Conservation (phyloP, 2,797 vertebrate genomes). For the Neosalanx taihuensis region DNA sequence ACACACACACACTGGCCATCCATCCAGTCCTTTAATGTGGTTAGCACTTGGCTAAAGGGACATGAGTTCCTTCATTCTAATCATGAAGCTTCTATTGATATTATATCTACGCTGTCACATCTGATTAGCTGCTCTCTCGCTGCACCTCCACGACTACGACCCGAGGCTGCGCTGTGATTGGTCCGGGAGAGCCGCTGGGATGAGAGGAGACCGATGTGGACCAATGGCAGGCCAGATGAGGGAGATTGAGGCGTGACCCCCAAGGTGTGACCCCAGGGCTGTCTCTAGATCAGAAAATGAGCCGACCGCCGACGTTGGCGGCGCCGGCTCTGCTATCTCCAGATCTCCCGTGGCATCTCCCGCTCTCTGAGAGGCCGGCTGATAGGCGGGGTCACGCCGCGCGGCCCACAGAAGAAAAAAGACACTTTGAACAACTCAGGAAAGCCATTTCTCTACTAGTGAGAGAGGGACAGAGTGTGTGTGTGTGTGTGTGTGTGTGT, state of each 20-base stretch:
- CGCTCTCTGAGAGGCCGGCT: not conserved
- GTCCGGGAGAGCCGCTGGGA: conserved; percentile 5
- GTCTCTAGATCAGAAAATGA: conserved; percentile 9
- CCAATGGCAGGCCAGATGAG: conserved; percentile 29
- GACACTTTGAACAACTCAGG: conserved; percentile 10
- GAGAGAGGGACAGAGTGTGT: conserved; percentile 5
- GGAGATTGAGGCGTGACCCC: conserved; percentile 44
- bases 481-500: not conserved
- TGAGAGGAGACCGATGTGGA: not conserved
- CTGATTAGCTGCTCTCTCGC: conserved; percentile 79
- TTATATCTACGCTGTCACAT: conserved; percentile 88
- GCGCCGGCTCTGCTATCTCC: conserved; percentile 7
- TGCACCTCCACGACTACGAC: conserved; percentile 36
- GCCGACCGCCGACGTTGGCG: not conserved
- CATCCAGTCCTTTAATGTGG: conserved; percentile 7
- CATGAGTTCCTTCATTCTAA: conserved; percentile 85
- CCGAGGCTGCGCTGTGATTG: not conserved
- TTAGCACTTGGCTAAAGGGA: conserved; percentile 68
- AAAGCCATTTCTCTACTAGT: conserved; percentile 11
- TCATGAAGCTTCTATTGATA: conserved; percentile 89
- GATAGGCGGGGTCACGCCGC: not conserved
- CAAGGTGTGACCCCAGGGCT: conserved; percentile 10
- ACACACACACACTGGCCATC: conserved; percentile 1
- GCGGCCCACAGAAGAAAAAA: conserved; percentile 1
- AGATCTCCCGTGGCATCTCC: conserved; percentile 14